Conservation (phyloP, 2,888 invertebrate species). For the Calliopum simillimum region DNA sequence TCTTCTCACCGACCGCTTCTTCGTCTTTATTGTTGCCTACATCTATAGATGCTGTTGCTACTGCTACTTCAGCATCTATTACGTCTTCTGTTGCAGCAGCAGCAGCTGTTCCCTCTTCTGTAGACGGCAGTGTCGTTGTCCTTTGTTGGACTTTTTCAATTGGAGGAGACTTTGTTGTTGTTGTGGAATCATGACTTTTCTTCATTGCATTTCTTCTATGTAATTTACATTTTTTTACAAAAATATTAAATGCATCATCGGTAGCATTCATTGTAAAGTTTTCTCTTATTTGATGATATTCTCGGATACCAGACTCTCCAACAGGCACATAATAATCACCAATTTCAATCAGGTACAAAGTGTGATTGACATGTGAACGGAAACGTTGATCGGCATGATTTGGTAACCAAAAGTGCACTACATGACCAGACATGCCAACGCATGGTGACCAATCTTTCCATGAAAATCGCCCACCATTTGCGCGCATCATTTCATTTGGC, state of each 20-base stretch:
- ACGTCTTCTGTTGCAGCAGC: slow-evolving; percentile 12
- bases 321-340: slow-evolving; percentile 94
- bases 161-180: no score
- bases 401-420: slow-evolving; percentile 95
- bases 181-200: no score
- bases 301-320: slow-evolving; percentile 86
- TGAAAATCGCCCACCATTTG: slow-evolving; percentile 85
- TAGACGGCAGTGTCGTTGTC: background rate
- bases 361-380: slow-evolving; percentile 92
- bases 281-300: slow-evolving; percentile 62
- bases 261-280: slow-evolving; percentile 46
- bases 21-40: slow-evolving; percentile 1
- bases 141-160: background rate
- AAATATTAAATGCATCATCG: slow-evolving; percentile 51
- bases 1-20: background rate
- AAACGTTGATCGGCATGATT: slow-evolving; percentile 88
- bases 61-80: slow-evolving; percentile 37
- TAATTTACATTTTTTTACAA: slow-evolving; percentile 57
- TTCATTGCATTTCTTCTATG: slow-evolving; percentile 40
- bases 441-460: slow-evolving; percentile 94
- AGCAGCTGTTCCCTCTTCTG: background rate
- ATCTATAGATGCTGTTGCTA: background rate
- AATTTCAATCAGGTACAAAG: slow-evolving; percentile 89
- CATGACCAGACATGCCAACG: slow-evolving; percentile 94
- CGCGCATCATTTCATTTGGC: slow-evolving; percentile 91